Conservation (phyloP, 2,797 vertebrate species). For the Phataginus tricuspis region DNA sequence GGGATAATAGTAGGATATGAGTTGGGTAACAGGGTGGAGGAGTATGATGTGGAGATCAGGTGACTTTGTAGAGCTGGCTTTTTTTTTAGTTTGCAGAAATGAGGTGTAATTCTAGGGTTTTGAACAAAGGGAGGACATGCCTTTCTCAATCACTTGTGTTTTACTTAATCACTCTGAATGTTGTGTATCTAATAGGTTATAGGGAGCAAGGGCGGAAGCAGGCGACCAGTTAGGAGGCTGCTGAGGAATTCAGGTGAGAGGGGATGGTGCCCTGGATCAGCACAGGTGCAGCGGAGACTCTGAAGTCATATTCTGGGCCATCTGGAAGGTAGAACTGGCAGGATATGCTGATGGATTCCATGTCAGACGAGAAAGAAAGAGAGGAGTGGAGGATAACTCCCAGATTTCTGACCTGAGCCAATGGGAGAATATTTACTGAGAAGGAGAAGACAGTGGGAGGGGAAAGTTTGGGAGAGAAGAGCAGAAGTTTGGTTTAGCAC, state of each 20-base stretch:
- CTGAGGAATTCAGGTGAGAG: background rate
- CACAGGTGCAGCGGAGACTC: background rate
- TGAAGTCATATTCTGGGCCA: background rate
- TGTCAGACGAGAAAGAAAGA: background rate
- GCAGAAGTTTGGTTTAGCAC: conserved; percentile 41
- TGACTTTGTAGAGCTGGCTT: background rate
- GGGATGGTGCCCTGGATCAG: background rate
- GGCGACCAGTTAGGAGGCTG: background rate
- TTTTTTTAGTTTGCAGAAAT: background rate
- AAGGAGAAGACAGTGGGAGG: conserved; percentile 41
- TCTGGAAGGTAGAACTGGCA: background rate
- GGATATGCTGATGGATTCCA: background rate
- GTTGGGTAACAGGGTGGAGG: background rate
- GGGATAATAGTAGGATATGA: background rate
- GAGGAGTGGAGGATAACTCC: background rate
- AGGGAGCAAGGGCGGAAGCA: background rate
- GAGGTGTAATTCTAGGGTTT: background rate
- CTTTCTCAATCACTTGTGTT: background rate
- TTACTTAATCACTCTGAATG: background rate
- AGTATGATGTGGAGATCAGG: background rate
- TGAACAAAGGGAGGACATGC: background rate
- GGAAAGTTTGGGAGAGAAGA: conserved; percentile 38
- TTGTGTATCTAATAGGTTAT: background rate
- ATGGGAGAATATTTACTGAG: conserved; percentile 39
- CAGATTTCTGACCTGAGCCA: conserved; percentile 48